Conservation (phyloP, 2,113 vertebrate genomes). For the Alouatta palliata region DNA sequence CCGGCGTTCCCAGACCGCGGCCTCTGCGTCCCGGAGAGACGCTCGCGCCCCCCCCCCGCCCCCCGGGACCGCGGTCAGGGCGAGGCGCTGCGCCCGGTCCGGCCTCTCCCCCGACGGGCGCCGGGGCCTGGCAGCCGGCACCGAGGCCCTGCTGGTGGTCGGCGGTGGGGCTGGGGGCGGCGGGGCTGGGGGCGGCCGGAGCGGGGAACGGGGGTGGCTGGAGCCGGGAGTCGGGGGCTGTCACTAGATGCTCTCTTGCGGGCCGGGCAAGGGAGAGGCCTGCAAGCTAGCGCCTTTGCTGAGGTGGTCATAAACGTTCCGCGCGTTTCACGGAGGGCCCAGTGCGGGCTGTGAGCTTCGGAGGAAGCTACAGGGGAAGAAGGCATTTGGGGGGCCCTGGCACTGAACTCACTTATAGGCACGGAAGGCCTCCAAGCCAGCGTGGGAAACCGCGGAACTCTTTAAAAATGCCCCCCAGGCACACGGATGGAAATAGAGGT, state of each 20-base stretch:
- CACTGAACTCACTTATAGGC: not conserved
- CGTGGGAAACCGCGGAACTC: not conserved
- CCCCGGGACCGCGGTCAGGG: too few relatives aligned
- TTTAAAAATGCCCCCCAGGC: not conserved
- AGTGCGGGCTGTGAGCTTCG: accelerated
- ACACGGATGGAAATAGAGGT: not conserved
- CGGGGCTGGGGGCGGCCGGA: not conserved
- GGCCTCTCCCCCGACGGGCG: too few relatives aligned
- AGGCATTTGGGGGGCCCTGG: not conserved
- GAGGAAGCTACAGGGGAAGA: not conserved
- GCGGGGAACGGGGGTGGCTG: too few relatives aligned
- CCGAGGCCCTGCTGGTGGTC: too few relatives aligned
- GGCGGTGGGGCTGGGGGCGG: not conserved
- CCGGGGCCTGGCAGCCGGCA: too few relatives aligned
- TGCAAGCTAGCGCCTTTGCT: too few relatives aligned
- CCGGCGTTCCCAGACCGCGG: not conserved
- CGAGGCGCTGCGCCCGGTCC: too few relatives aligned
- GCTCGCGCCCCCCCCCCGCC: too few relatives aligned
- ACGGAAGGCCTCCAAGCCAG: not conserved
- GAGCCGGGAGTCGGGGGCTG: not conserved
- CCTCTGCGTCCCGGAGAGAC: not conserved
- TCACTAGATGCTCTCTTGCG: not conserved
- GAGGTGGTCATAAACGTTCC: accelerated
- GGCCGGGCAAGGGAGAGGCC: not conserved
- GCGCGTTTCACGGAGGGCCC: not conserved